Percentiles rank a stretch among this genome's conserved stretches.
phyloP scores from a whole-genome alignment of 2,797 vertebrate genomes.

The Neosilurus hyrtlii region DNA sequence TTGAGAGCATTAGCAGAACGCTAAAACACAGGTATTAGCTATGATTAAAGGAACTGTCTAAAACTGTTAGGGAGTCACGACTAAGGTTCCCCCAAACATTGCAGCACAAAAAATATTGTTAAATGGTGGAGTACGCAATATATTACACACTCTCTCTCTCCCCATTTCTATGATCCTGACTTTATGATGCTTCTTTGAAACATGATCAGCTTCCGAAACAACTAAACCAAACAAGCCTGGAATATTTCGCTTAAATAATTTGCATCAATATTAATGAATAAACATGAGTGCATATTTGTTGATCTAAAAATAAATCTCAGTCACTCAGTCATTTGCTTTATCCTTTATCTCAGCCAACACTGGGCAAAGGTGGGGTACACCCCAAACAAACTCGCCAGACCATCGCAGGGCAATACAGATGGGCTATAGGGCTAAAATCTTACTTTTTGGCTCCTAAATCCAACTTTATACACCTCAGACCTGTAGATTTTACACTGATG shows the following conservation, averaged over 20 bases:
- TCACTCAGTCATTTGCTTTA: too few species aligned
- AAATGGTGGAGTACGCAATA: background rate
- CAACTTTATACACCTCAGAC: background rate
- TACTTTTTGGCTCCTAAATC: background rate
- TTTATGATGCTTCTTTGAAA: background rate
- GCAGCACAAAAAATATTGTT: background rate
- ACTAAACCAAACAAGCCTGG: background rate
- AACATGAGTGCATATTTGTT: background rate
- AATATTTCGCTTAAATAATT: background rate
- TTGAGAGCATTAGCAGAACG: conserved; percentile 8
- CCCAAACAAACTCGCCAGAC: too few species aligned
- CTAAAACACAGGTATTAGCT: conserved; percentile 14
- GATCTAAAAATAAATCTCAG: too few species aligned
- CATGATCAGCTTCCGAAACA: background rate
- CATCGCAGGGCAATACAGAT: too few species aligned
- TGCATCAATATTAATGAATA: background rate
- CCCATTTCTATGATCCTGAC: background rate
- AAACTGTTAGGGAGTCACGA: background rate
- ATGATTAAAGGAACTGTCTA: conserved; percentile 20
- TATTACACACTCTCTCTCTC: background rate
- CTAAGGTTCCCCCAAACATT: background rate
- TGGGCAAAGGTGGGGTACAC: too few species aligned
- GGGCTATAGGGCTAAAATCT: too few species aligned
- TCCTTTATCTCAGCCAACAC: too few species aligned
- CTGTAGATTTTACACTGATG: too few species aligned